Percentiles rank a stretch among this genome's conserved stretches.
These are phyloP conservation scores for Orientallactaga bullata DNA, from an alignment of 2,113 vertebrate species.

Conservation along the genomic window DNA sequence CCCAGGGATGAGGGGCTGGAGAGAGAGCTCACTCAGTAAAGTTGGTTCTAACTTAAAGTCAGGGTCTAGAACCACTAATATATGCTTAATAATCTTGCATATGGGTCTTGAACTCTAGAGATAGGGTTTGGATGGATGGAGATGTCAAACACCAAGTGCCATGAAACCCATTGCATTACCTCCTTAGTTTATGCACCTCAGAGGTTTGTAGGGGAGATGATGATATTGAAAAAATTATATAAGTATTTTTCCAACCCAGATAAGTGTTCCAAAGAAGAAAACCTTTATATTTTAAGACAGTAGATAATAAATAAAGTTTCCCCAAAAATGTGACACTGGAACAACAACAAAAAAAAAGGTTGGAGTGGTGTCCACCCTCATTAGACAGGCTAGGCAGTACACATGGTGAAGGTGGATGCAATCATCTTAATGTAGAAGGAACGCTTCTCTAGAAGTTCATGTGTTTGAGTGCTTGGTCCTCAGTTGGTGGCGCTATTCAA, in stretches of 20 bases:
- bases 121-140: constrained; percentile 6
- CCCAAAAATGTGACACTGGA: neutral
- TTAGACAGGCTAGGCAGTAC: neutral
- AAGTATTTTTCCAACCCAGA: neutral
- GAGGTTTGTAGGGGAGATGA: neutral
- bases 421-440: too few relatives aligned
- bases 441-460: too few relatives aligned
- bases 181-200: neutral
- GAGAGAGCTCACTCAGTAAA: too few relatives aligned
- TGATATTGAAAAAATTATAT: neutral
- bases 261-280: neutral
- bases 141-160: neutral
- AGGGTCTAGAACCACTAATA: neutral
- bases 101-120: neutral
- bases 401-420: neutral
- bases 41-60: constrained; percentile 31
- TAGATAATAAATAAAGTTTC: too few relatives aligned
- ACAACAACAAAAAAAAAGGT: neutral
- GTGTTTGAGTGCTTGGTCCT: too few relatives aligned
- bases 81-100: neutral
- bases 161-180: neutral
- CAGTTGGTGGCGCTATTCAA: too few relatives aligned
- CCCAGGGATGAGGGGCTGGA: neutral
- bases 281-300: neutral
- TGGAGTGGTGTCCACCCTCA: too few relatives aligned